Conservation (phyloP, 2,797 vertebrate species). For the Nothura maculosa region DNA sequence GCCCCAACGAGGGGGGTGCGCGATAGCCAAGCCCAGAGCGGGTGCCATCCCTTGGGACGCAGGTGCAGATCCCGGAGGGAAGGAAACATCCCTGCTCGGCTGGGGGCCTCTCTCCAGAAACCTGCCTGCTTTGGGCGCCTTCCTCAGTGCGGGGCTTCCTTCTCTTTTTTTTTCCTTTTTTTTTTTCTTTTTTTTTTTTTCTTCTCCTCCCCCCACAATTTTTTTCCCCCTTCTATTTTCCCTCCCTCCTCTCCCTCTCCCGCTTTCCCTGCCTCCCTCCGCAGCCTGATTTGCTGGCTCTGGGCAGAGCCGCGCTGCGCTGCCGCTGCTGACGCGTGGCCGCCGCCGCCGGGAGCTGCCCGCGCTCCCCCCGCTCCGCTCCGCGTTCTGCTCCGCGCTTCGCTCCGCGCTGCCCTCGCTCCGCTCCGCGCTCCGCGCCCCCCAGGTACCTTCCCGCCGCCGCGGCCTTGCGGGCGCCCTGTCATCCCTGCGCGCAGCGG, state of each 20-base stretch:
- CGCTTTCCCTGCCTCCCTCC: conserved; percentile 22
- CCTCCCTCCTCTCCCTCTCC: not conserved
- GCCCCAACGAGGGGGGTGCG: not conserved
- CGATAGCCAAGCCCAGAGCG: not conserved
- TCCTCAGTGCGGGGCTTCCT: not conserved
- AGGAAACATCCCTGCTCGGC: not conserved
- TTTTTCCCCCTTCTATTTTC: not conserved
- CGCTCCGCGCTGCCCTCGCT: not conserved
- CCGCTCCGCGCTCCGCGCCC: not conserved
- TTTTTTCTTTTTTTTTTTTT: no score
- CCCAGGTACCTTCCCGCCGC: not conserved
- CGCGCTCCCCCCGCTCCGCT: not conserved
- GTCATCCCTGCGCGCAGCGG: not conserved
- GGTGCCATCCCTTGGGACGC: not conserved
- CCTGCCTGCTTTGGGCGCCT: not conserved
- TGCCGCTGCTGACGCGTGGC: conserved; percentile 55
- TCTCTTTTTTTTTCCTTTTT: not conserved
- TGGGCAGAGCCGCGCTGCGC: conserved; percentile 52
- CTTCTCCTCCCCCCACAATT: no score
- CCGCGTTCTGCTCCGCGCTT: not conserved
- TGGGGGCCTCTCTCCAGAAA: not conserved
- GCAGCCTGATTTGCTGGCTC: conserved; percentile 47
- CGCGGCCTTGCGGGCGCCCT: not conserved
- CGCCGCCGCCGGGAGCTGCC: not conserved
- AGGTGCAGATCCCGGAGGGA: not conserved